These are phyloP conservation scores for Zaprionus lachaisei DNA, from an alignment of 1,140 invertebrate species.

Conservation along the genomic window DNA sequence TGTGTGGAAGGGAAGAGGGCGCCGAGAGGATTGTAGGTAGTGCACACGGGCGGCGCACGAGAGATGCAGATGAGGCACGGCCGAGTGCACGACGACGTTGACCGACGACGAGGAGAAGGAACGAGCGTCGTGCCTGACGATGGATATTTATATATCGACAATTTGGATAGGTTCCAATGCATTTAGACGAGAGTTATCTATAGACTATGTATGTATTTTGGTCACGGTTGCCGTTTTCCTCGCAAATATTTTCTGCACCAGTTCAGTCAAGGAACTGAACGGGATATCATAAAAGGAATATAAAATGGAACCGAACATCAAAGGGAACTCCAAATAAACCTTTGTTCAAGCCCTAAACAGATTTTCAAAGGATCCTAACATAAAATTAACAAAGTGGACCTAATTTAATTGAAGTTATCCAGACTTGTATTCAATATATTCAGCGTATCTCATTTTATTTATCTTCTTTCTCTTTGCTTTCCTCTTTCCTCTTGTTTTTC, in stretches of 20 bases:
- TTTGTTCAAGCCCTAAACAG: too few relatives aligned
- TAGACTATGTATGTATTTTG: conserved; percentile 79
- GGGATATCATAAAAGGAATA: neutral
- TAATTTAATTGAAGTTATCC: neutral
- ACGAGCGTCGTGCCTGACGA: conserved; percentile 57
- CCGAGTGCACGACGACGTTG: conserved; percentile 34
- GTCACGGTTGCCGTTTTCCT: conserved; percentile 75
- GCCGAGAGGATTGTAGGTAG: neutral
- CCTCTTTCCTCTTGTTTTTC: neutral
- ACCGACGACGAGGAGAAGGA: conserved; percentile 12
- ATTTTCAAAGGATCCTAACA: neutral
- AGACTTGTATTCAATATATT: neutral
- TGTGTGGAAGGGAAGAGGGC: neutral
- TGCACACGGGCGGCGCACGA: conserved; percentile 42
- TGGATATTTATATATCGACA: conserved; percentile 82
- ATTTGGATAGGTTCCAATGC: conserved; percentile 83
- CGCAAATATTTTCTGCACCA: conserved; percentile 76
- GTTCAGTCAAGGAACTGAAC: conserved; percentile 34
- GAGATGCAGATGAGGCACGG: conserved; percentile 44
- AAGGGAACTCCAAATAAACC: conserved; percentile 4
- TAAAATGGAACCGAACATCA: neutral
- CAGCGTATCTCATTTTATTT: neutral
- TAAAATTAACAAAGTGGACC: neutral
- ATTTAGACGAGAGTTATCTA: conserved; percentile 80
- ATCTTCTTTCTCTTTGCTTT: neutral